These are phyloP conservation scores for Salpingus planirostris DNA, from an alignment of 2,888 invertebrate genomes.

Conservation along the genomic window DNA sequence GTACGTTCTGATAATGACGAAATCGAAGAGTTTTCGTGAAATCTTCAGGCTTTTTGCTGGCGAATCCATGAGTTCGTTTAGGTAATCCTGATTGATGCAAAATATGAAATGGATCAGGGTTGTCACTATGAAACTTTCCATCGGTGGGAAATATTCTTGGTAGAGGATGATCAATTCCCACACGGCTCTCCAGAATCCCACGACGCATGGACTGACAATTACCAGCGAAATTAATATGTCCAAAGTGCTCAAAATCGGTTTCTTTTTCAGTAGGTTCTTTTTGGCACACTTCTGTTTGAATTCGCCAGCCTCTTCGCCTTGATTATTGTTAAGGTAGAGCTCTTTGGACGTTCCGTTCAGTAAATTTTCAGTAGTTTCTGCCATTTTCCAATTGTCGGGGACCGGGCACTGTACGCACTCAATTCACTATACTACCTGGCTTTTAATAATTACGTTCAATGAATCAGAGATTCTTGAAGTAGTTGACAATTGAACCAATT, in stretches of 20 bases:
- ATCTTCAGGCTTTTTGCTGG: conserved; percentile 7
- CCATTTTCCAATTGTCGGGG: too few species aligned
- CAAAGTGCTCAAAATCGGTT: neutral
- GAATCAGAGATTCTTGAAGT: too few species aligned
- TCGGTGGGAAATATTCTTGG: conserved; percentile 42
- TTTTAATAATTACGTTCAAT: too few species aligned
- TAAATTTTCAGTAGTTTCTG: too few species aligned
- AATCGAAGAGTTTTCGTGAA: conserved; percentile 10
- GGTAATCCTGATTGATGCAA: conserved; percentile 45
- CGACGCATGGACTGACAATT: neutral
- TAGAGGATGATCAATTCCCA: conserved; percentile 1
- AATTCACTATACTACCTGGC: too few species aligned
- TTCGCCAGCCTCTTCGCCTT: too few species aligned
- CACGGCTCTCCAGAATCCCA: conserved; percentile 1
- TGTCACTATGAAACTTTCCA: conserved; percentile 46
- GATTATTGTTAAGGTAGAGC: too few species aligned
- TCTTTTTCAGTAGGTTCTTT: neutral
- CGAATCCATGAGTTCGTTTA: conserved; percentile 30
- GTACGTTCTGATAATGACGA: conserved; percentile 33
- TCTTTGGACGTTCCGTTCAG: too few species aligned
- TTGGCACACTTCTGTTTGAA: too few species aligned
- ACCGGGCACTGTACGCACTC: too few species aligned
- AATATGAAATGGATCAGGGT: conserved; percentile 48
- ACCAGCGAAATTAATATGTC: neutral
- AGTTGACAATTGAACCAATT: too few species aligned